These are phyloP conservation scores for Megaustenia siamemsis DNA, from an alignment of 2,888 invertebrate genomes.

Conservation along the genomic window DNA sequence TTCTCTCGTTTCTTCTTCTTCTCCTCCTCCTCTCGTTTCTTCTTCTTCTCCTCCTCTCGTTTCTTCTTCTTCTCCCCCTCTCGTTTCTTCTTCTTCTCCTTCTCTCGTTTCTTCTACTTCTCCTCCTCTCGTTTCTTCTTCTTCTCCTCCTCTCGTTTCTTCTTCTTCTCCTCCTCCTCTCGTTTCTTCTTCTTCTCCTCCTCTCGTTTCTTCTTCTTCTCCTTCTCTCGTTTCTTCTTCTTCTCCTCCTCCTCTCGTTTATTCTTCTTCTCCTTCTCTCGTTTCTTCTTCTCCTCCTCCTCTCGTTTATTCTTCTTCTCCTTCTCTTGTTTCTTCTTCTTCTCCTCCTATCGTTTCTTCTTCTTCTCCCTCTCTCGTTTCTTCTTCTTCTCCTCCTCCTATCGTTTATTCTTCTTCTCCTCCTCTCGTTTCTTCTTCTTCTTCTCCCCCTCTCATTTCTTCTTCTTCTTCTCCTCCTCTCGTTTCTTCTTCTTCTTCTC, in stretches of 20 bases:
- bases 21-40: background rate
- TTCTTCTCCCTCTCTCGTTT: too few relatives aligned
- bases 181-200: background rate
- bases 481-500: too few relatives aligned
- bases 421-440: too few relatives aligned
- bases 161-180: background rate
- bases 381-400: too few relatives aligned
- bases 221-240: background rate
- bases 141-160: background rate
- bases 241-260: background rate
- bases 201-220: background rate
- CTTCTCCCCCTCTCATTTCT: too few relatives aligned
- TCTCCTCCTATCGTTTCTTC: background rate
- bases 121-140: background rate
- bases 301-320: background rate
- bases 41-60: background rate
- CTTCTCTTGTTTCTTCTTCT: background rate
- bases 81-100: background rate
- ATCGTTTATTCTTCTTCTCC: too few relatives aligned
- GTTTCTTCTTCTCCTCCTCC: background rate
- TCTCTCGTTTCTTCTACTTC: background rate
- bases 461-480: too few relatives aligned
- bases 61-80: background rate
- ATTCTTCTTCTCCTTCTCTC: background rate
- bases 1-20: background rate